A percentile compares a stretch with the other conserved stretches of the same genome.
phyloP scores from a whole-genome alignment of 1,140 invertebrate genomes.

The Lordiphosa collinella region DNA sequence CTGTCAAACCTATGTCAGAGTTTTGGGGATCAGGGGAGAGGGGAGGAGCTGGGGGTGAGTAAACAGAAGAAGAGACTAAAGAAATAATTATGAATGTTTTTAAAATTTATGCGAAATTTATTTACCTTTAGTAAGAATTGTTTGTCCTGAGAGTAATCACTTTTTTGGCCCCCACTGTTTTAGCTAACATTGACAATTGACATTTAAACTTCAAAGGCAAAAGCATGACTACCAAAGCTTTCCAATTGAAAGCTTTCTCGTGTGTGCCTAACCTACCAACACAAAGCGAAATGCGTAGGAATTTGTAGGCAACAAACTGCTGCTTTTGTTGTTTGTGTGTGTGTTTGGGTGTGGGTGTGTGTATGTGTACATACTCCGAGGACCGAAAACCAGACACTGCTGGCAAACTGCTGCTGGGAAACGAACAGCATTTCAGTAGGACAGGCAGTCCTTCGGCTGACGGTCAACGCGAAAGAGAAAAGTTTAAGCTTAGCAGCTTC shows the following conservation, averaged over 20 bases:
- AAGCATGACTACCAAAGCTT: slow-evolving; percentile 19
- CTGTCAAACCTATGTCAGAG: slow-evolving; percentile 73
- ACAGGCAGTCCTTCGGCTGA: slow-evolving; percentile 74
- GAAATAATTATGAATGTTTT: too few relatives aligned
- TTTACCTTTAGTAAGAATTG: too few relatives aligned
- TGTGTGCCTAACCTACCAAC: slow-evolving; percentile 71
- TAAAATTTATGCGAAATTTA: too few relatives aligned
- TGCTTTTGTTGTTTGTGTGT: slow-evolving; percentile 34
- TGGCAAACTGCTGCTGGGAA: slow-evolving; percentile 26
- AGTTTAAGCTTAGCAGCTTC: slow-evolving; percentile 1
- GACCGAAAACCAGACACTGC: slow-evolving; percentile 19
- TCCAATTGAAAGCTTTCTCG: slow-evolving; percentile 30
- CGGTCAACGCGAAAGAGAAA: slow-evolving; percentile 69
- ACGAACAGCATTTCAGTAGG: slow-evolving; percentile 64
- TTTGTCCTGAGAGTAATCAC: not conserved
- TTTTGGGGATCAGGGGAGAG: not conserved
- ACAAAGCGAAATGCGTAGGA: slow-evolving; percentile 62
- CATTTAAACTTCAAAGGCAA: slow-evolving; percentile 46
- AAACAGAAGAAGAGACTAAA: not conserved
- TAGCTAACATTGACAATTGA: slow-evolving; percentile 30
- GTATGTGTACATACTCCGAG: slow-evolving; percentile 38
- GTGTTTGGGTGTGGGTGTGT: slow-evolving; percentile 12
- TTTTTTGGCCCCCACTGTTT: slow-evolving; percentile 23
- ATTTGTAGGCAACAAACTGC: slow-evolving; percentile 52
- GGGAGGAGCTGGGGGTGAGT: slow-evolving; percentile 7